Evolutionary conservation across 2,113 vertebrate genomes (phyloP).

Genomic region (Sigmodon hispidus): DNA sequence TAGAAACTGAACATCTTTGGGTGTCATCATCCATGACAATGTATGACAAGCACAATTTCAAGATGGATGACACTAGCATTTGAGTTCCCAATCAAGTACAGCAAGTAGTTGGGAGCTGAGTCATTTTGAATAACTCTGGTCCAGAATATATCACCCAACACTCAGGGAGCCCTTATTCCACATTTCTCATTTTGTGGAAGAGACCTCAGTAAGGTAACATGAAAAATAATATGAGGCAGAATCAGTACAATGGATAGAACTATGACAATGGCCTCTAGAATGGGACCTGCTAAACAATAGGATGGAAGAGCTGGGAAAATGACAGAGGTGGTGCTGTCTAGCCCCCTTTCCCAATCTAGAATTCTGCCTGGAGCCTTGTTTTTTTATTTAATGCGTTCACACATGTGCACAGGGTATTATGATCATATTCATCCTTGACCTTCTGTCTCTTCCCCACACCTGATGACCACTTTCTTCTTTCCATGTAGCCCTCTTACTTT

Average conservation of each 20-base stretch:
- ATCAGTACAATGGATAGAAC: background rate
- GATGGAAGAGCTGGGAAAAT: background rate
- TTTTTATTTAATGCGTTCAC: background rate
- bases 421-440: background rate
- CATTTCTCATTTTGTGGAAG: background rate
- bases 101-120: background rate
- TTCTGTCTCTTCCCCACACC: background rate
- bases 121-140: background rate
- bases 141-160: background rate
- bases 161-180: background rate
- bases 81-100: background rate
- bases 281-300: fast-evolving
- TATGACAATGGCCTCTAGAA: background rate
- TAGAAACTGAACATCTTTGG: background rate
- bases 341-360: background rate
- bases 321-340: too few species aligned
- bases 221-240: background rate
- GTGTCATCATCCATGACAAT: background rate
- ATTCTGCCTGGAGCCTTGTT: background rate
- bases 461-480: background rate
- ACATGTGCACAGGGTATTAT: background rate
- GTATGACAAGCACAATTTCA: background rate
- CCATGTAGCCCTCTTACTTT: background rate
- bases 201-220: background rate
- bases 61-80: background rate